Conservation (phyloP, 2,797 vertebrate genomes). For the Alfaro cultratus region DNA sequence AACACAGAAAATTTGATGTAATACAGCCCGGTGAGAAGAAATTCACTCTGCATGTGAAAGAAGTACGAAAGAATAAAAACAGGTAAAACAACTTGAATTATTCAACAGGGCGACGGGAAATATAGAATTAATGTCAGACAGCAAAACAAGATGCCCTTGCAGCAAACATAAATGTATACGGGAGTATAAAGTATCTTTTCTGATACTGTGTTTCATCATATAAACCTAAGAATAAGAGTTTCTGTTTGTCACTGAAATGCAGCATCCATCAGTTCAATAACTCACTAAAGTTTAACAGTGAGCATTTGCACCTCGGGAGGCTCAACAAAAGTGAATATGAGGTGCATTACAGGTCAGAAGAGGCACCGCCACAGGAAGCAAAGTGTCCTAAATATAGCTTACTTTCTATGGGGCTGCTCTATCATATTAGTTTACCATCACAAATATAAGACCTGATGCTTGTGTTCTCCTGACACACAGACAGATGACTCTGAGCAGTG, state of each 20-base stretch:
- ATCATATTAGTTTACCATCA: constrained; percentile 63
- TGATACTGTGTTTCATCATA: constrained; percentile 32
- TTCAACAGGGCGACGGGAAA: constrained; percentile 34
- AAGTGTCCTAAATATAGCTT: constrained; percentile 73
- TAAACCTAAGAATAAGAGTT: constrained; percentile 26
- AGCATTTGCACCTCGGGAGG: constrained; percentile 59
- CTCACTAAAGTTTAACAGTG: constrained; percentile 58
- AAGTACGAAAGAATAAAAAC: constrained; percentile 32
- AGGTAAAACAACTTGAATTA: constrained; percentile 42
- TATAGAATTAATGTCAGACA: constrained; percentile 44
- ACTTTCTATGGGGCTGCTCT: constrained; percentile 55
- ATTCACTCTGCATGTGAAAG: constrained; percentile 22
- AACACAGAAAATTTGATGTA: constrained; percentile 6
- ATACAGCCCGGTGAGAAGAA: constrained; percentile 20
- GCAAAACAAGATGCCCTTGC: constrained; percentile 31
- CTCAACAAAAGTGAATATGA: constrained; percentile 64
- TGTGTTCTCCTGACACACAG: constrained; percentile 36
- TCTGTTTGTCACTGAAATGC: constrained; percentile 64
- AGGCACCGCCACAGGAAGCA: constrained; percentile 61
- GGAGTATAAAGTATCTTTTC: constrained; percentile 8
- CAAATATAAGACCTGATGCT: constrained; percentile 46
- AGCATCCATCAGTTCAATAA: constrained; percentile 59
- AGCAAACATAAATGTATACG: constrained; percentile 24
- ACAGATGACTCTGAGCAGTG: constrained; percentile 42
- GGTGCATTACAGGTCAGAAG: constrained; percentile 61